Base-by-base conservation (phyloP, 2,113 vertebrate species). In the Callocephalon fimbriatum region DNA sequence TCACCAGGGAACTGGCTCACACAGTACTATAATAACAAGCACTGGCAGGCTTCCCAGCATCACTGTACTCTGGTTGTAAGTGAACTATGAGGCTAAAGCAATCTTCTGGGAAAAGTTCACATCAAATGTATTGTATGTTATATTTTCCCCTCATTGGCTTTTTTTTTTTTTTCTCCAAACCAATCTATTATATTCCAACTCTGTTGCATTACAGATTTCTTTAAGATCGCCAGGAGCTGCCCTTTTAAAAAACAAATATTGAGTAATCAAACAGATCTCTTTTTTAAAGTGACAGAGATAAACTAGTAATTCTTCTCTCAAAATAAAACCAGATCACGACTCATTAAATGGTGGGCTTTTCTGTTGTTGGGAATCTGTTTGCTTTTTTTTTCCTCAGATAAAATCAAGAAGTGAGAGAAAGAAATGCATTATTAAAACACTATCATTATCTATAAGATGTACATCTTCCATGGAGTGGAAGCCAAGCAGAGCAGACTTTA, bases 21-120 rank as follows among this genome's bases (percentile, higher is more conserved):
- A 68, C 37, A 96, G 77, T 31, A 72, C 83, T 95, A 93, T 94
- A 96, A 94, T 96, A 86, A 86, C 74, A 94, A 92, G 65, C 13
- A 15, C 79, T 94, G 88, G 90, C 88, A 95, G 74, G 27, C 48
- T 95, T 88, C 74, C 70, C 26, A 29, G 68, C 86, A 86, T 80
- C 58, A 21, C 74, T 91, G 82, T 75, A 83, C 70, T 75, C 77
- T 61, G 40, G 17, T 94, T 89, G 80, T 83, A 95, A 86, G 88
- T 35, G 80, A 94, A 76, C 71, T 56, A 72, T 31, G 91, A 95
- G 61, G 59, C 73, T 90, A 66, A 76, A 54, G 70, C 81, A 94
- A 65, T 91, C 95, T 95, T 88, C 95, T 90, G 87, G 91, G 77
- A 97, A 95, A 73, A 88, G 88, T 80, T 95, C 82, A 86, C 78